Evolutionary conservation across 1,140 invertebrate genomes (phyloP), one percentile per base, ranked within the genome.

Genomic region (Oedothorax gibbosus): DNA sequence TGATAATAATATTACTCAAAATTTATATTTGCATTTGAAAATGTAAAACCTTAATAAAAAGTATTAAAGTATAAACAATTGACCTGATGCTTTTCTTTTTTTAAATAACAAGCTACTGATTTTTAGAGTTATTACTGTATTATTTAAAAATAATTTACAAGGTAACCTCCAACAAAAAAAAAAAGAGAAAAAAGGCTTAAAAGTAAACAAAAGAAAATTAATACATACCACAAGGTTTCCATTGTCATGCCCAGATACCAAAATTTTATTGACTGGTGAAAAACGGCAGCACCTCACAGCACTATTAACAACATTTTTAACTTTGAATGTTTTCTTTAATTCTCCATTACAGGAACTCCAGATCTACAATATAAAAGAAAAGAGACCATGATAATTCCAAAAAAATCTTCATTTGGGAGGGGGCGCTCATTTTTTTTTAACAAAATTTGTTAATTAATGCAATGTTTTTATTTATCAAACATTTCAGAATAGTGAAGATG

Each of bases 151-250:
- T 35, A 35, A 35, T 35, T 35, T 35, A 35, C 35, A 35, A 35
- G 35, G 35, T 35, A 35, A 35, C 35, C 35, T 35, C 35, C 5
- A 35, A 35, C 35, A 2, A 35, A 51, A 71, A 60, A 7, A 60
- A 5, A 9, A 20, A 66, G 0, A 66, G n/a, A 4, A 21, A 12
- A 66, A 11, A 50, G 18, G 3, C 11, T 11, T 9, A 76, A 35
- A 35, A n/a, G n/a, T n/a, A n/a, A n/a, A n/a, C n/a, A n/a, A n/a
- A 49, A 35, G 11, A n/a, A 62, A 76, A 9, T 76, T 12, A 76
- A 62, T 50, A 77, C 75, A 49, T 65, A 77, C 75, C 35, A 51
- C 15, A 65, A 77, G 7, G 62, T 77, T 53, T 6, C 75, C 75
- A 64, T 62, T 64, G 53, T 77, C 75, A 12, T 60, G 7, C 2